These are phyloP conservation scores for Apodemus sylvaticus DNA, from an alignment of 2,113 vertebrate genomes.

Conservation along the genomic window DNA sequence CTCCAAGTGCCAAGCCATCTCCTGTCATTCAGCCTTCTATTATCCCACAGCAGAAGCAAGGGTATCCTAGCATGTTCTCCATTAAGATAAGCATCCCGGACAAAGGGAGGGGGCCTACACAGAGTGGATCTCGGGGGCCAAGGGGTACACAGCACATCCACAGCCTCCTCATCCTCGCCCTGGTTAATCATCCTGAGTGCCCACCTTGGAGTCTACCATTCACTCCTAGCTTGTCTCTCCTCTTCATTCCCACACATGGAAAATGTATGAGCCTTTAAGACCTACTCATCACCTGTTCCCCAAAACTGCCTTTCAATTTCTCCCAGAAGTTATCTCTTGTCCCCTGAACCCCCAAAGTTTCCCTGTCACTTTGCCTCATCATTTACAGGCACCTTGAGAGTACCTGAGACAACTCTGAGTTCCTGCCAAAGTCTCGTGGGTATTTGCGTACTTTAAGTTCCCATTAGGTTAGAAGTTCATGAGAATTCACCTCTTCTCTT, in stretches of 20 bases:
- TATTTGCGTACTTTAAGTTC: not conserved
- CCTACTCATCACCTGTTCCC: not conserved
- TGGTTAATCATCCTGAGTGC: not conserved
- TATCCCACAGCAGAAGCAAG: not conserved
- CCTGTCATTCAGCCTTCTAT: not conserved
- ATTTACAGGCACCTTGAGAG: not conserved
- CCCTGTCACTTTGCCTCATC: not conserved
- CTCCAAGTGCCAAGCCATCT: not conserved
- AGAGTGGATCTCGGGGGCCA: not conserved
- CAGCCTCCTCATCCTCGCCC: not conserved
- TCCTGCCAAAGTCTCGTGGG: not conserved
- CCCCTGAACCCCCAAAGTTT: not conserved
- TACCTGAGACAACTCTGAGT: not conserved
- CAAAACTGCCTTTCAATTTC: not conserved
- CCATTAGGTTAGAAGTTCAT: not conserved
- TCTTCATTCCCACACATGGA: not conserved
- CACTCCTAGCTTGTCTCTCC: not conserved
- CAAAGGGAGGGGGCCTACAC: not conserved
- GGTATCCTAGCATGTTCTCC: too few species aligned
- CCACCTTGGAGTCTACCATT: fast-evolving
- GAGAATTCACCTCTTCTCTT: not conserved
- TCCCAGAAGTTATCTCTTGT: not conserved
- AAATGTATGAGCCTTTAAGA: not conserved
- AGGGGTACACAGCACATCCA: fast-evolving
- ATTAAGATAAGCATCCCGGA: not conserved